A percentile compares a stretch with the other conserved stretches of the same genome.
Conservation (phyloP, 1,140 invertebrate species). For the Heterodera schachtii region DNA sequence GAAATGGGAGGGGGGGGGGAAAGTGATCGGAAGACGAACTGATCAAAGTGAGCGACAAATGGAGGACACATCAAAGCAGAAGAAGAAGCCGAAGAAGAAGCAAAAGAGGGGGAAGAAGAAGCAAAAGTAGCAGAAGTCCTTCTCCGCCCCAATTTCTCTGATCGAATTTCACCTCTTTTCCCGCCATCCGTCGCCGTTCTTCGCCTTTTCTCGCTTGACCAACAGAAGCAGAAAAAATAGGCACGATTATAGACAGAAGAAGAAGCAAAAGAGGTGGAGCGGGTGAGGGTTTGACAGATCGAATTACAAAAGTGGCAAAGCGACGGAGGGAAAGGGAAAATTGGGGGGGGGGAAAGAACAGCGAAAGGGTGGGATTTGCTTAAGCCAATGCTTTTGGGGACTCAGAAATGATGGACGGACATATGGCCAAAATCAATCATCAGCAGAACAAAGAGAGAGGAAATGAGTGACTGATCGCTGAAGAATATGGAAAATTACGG, state of each 20-base stretch:
- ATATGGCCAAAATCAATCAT: not conserved
- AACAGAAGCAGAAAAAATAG: not conserved
- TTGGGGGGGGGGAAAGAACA: not conserved
- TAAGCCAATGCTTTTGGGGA: not conserved
- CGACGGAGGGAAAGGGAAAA: not conserved
- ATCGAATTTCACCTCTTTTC: not conserved
- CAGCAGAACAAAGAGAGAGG: not conserved
- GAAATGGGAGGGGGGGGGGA: no score
- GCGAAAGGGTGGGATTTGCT: not conserved
- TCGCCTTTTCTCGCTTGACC: not conserved
- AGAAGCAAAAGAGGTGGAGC: not conserved
- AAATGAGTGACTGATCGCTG: not conserved
- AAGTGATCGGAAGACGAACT: not conserved
- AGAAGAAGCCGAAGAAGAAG: no score
- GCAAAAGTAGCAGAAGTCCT: not conserved
- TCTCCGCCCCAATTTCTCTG: not conserved
- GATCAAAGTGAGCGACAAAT: not conserved
- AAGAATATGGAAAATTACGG: no score
- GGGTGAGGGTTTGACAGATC: not conserved
- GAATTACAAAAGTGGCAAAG: constrained; percentile 12
- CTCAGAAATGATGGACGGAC: not conserved
- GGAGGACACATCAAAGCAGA: not conserved
- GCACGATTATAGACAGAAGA: not conserved
- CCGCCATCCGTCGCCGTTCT: not conserved
- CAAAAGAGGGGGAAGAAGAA: no score